Conservation (phyloP, 2,888 invertebrate genomes). For the Rhopalosiphum nymphaeae region DNA sequence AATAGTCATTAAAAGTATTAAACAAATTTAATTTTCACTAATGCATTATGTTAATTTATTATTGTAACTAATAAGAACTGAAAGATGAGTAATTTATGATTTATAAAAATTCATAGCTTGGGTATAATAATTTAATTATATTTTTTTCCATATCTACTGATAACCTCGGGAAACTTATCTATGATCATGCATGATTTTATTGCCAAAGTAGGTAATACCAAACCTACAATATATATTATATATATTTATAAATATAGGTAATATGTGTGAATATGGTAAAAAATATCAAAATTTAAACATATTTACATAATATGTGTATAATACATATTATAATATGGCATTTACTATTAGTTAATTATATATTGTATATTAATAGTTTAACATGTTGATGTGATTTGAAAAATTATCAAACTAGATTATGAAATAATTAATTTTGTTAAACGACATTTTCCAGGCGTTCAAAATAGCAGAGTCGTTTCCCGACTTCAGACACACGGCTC, state of each 20-base stretch:
- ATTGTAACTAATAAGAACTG: not conserved
- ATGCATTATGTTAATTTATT: not conserved
- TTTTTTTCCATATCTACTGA: not conserved
- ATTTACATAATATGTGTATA: not conserved
- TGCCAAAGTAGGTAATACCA: not conserved
- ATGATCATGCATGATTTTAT: not conserved
- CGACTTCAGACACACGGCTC: slow-evolving; percentile 31
- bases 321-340: not conserved
- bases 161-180: not conserved
- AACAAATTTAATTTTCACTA: not conserved
- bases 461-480: slow-evolving; percentile 44
- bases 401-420: not conserved
- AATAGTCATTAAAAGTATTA: not conserved
- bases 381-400: not conserved
- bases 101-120: not conserved
- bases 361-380: not conserved
- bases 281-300: not conserved
- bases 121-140: not conserved
- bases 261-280: not conserved
- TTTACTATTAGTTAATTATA: not conserved
- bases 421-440: not conserved
- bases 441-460: slow-evolving; percentile 41
- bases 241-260: too few species aligned
- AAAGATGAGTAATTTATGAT: not conserved
- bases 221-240: not conserved